Conservation (phyloP, 2,113 vertebrate species). For the Antechinus flavipes region DNA sequence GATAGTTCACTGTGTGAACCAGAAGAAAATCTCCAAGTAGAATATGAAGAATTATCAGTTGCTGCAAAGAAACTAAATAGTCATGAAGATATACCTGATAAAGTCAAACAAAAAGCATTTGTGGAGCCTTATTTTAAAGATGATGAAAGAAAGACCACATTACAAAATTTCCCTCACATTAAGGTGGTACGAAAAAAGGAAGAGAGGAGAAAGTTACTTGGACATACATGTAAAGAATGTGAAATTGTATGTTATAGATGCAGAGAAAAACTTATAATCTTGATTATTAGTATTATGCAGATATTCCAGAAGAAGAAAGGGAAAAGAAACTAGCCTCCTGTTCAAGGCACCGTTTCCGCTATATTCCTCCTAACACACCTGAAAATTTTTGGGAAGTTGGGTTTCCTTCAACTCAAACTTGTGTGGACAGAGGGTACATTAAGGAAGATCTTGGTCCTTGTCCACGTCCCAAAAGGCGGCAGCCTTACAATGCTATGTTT, state of each 20-base stretch:
- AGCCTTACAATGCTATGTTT: slow-evolving; percentile 92
- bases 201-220: slow-evolving; percentile 94
- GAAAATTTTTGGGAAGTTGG: slow-evolving; percentile 99
- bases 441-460: slow-evolving; percentile 92
- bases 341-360: slow-evolving; percentile 94
- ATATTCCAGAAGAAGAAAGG: slow-evolving; percentile 93
- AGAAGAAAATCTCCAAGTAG: slow-evolving; percentile 64
- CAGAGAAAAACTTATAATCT: slow-evolving; percentile 22
- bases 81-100: slow-evolving; percentile 82
- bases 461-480: slow-evolving; percentile 89
- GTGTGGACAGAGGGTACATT: slow-evolving; percentile 96
- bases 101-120: slow-evolving; percentile 85
- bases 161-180: slow-evolving; percentile 90
- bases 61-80: slow-evolving; percentile 75
- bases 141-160: slow-evolving; percentile 83
- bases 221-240: slow-evolving; percentile 97
- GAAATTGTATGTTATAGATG: slow-evolving; percentile 85
- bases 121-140: slow-evolving; percentile 85
- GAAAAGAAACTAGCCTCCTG: slow-evolving; percentile 93
- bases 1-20: slow-evolving; percentile 72
- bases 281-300: slow-evolving; percentile 92
- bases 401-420: slow-evolving; percentile 97
- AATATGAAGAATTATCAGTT: slow-evolving; percentile 70
- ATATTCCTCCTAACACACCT: slow-evolving; percentile 94
- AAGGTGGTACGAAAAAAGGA: slow-evolving; percentile 96